These are phyloP conservation scores for Zhuqinia jingwanae DNA, from an alignment of 2,888 invertebrate genomes.

Conservation along the genomic window DNA sequence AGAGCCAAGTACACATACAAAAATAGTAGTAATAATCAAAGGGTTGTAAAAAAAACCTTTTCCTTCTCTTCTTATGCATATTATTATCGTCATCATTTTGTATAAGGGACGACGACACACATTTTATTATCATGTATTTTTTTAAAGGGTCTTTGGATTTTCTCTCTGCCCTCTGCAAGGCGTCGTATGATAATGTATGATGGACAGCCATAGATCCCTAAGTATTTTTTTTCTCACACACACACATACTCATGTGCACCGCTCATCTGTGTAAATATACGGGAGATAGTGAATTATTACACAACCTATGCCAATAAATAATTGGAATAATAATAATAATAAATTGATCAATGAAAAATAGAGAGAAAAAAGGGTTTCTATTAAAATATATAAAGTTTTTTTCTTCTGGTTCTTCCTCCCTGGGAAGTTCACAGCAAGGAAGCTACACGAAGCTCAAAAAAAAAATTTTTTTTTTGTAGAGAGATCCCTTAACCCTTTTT, in stretches of 20 bases:
- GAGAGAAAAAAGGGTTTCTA: not conserved
- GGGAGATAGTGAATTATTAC: not conserved
- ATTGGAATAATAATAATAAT: conserved; percentile 30
- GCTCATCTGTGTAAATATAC: conserved; percentile 40
- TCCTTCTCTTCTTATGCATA: conserved; percentile 61
- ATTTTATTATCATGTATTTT: no score
- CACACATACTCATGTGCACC: no score
- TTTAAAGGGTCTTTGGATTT: not conserved
- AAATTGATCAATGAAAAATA: conserved; percentile 29
- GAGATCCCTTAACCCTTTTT: not conserved
- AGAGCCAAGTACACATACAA: conserved; percentile 28
- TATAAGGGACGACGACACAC: not conserved
- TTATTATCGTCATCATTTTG: conserved; percentile 23
- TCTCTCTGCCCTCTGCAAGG: not conserved
- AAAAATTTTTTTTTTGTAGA: conserved; percentile 11
- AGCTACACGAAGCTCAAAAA: conserved; percentile 4
- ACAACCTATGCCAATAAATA: conserved; percentile 33
- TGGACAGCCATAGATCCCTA: conserved; percentile 66
- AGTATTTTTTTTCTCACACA: conserved; percentile 13
- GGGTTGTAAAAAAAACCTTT: conserved; percentile 25
- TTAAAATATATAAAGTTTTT: not conserved
- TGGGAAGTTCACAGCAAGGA: conserved; percentile 31
- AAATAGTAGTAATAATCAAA: conserved; percentile 14
- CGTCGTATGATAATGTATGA: conserved; percentile 42
- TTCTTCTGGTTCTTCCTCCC: not conserved